Conservation (phyloP, 1,140 invertebrate genomes). For the Drosophila truncata region DNA sequence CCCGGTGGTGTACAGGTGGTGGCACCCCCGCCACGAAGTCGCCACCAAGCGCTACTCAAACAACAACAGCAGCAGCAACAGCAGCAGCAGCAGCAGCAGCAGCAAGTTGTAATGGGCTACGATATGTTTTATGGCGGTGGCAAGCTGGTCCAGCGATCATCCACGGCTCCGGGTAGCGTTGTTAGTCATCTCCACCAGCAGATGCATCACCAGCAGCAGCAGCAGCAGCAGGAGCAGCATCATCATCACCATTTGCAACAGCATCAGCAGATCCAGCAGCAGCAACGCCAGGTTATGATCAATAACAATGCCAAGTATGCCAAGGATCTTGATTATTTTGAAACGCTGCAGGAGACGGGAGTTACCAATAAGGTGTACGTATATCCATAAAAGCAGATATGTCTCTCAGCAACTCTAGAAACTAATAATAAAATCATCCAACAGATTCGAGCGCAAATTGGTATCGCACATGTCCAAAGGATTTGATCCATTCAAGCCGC, state of each 20-base stretch:
- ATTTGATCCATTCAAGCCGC: constrained; percentile 82
- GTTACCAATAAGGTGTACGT: constrained; percentile 84
- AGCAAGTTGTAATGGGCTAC: constrained; percentile 53
- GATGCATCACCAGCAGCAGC: constrained; percentile 30
- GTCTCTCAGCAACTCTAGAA: not conserved
- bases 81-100: constrained; percentile 29
- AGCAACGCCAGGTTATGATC: constrained; percentile 51
- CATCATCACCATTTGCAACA: constrained; percentile 35
- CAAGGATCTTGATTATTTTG: constrained; percentile 81
- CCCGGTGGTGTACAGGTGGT: constrained; percentile 29
- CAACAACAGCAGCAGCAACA: constrained; percentile 61
- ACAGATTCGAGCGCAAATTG: constrained; percentile 79
- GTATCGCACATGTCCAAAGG: constrained; percentile 83
- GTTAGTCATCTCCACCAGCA: constrained; percentile 32
- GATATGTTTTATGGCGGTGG: constrained; percentile 72
- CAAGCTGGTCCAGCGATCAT: constrained; percentile 61
- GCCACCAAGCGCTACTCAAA: constrained; percentile 62
- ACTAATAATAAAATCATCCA: not conserved
- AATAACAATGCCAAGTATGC: constrained; percentile 75
- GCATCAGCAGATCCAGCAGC: constrained; percentile 37
- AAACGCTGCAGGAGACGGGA: constrained; percentile 81
- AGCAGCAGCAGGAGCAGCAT: constrained; percentile 51
- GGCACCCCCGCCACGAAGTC: constrained; percentile 36
- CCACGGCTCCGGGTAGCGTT: constrained; percentile 45
- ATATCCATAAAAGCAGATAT: not conserved